Base-by-base conservation (phyloP, 2,113 vertebrate genomes). In the Erinaceus europaeus region DNA sequence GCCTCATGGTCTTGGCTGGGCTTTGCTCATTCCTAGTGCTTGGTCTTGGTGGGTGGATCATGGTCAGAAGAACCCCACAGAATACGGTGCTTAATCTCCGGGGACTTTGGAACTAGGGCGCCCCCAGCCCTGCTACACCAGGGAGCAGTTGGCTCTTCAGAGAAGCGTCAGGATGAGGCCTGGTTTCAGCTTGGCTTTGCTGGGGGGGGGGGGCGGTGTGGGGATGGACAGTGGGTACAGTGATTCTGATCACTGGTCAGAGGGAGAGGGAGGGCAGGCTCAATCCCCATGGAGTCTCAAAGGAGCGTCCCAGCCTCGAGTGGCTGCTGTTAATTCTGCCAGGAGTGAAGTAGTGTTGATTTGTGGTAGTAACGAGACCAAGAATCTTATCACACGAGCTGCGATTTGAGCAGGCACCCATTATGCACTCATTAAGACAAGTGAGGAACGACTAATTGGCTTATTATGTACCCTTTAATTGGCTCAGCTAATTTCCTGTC, bases 381-480 rank as follows among this genome's bases (percentile, higher is more conserved):
- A 84, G 77, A 73, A 55, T 78, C 83, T 90, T 89, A 61, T 74
- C 87, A 75, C 78, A 82, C 44, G 72, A 84, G 61, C 78, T 83
- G 44, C 85, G 89, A 89, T 89, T 88, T 84, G 91, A 93, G 85
- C 61, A 87, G 90, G 68, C 67, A 23, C 62, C 38, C 86, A 89
- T 91, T 90, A 90, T 72, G 67, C 52, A 61, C 71, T 93, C 91
- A 85, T 91, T 92, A 94, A 78, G 93, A 73, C 79, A 93, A 92
- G 78, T 64, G 84, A 89, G 81, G 84, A 90, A 85, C 40, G 79
- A 84, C 67, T 93, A 87, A 94, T 92, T 93, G 84, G 82, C 74
- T 85, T 93, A 94, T 89, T 72, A 87, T 76, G 71, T 68, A 69
- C 62, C 75, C 77, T 93, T 72, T 92, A 94, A 90, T 95, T 91